Base-by-base conservation (phyloP, 2,888 invertebrate genomes). In the Ephialtes manifestator region DNA sequence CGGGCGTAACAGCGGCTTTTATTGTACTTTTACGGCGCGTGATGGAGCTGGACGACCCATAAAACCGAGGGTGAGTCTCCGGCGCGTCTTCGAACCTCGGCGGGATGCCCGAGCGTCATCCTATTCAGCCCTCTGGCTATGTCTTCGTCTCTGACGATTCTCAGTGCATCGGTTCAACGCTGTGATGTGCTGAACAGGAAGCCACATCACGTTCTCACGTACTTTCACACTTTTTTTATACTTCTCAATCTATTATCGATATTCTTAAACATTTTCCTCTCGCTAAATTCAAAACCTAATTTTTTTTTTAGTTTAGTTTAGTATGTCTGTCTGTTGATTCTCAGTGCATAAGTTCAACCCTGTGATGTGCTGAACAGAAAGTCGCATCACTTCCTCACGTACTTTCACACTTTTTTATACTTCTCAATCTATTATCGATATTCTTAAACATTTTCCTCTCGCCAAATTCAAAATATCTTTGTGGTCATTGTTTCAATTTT, bases 1-100 rank as follows among this genome's bases (percentile, higher is more conserved):
- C 87, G 90, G 83, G 86, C 87, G 92, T 92, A 93, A 93, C 92
- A 92, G 91, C 89, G 91, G 89, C 71, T 93, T 94, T 94, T 94
- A 93, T 94, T 93, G 92, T 92, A 91, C 91, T 94, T 94, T 94
- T 93, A 94, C 92, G 93, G 90, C 89, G 89, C 91, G 90, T 93
- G 93, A 94, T 93, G 93, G 92, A 93, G 91, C 93, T 92, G 93
- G 93, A 93, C 92, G 93, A 92, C 87, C 93, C 90, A 92, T 94
- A 94, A 94, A 94, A 93, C 89, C 90, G 83, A 88, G 88, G 87
- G 89, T 90, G 87, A 86, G 86, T 89, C 89, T 79, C 83, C 83
- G 77, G 76, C 85, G 87, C 87, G 87, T 88, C 87, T 87, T 88
- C 84, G 87, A 81, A 63, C 31, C 63, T 63, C 63, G 35, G 31